Base-by-base conservation (phyloP, 35 echinoderm and acorn worm genomes). In the Chiridota heheva region DNA sequence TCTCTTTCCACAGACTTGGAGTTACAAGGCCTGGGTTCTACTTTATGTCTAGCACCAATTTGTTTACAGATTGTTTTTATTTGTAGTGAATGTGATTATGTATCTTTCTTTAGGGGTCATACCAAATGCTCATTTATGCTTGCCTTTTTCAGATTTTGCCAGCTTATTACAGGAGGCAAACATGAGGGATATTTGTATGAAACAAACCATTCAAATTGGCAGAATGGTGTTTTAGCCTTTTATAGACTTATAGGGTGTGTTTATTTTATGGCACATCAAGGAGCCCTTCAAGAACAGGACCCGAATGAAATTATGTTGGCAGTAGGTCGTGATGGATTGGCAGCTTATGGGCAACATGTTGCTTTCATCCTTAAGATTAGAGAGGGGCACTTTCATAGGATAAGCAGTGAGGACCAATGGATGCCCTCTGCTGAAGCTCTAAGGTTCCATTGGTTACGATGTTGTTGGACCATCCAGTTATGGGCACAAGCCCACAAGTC, bases 81-180 rank as follows among this genome's bases (percentile, higher is more conserved):
- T 44, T 78, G 81, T 20, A 61, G 48, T 24, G 88, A 73, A 1
- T 85, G 88, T 72, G 73, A 91, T 70, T 91, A 78, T 91, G 88
- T 85, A 3, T 91, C 88, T 28, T 91, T n/a, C n/a, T n/a, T n/a
- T n/a, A n/a, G n/a, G 57, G 76, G 76, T 8, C 39, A 40, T 28
- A 62, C 76, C 1, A 80, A 62, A 61, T 8, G 40, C 2, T 42
- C 56, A 2, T 80, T 80, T 41, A 10, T 63, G 18, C 60, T 62
- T 41, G 58, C 24, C 12, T 80, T 80, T 40, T 80, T 80, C 8
- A 62, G 57, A 40, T 26, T 62, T 40, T 35, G 25, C n/a, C 39
- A 29, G 20, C 44, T 80, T n/a, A 80, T 80, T 12, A 61, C 76
- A 61, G 76, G 69, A 26, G 69, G 41, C 1, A 46, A n/a, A n/a